Evolutionary conservation across 2,797 vertebrate genomes (phyloP), one percentile per base, ranked within the genome.

Genomic region (Sparidentex hasta): DNA sequence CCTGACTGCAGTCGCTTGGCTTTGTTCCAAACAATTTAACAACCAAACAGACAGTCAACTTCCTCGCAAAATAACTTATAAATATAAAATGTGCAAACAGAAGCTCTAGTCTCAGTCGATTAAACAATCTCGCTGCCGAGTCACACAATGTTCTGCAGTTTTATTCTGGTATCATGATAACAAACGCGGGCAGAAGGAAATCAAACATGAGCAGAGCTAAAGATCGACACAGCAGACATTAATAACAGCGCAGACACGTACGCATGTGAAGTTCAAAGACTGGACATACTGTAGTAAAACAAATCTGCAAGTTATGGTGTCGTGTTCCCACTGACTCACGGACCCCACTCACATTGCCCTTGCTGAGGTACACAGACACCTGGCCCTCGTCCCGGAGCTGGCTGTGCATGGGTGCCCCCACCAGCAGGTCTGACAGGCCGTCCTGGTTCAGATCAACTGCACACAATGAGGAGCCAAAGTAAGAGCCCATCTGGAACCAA

Each of bases 401-500:
- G 87, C 97, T 98, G 95, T 97, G 97, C 97, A 99, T 98, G 91
- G 98, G 98, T 75, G 98, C 98, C 87, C 98, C 98, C 85, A 99
- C 98, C 90, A 99, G 95, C 94, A 99, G 95, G 94, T 99, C 98
- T 43, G 98, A 98, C 91, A 99, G 94, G 87, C 98, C 97, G 4
- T 99, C 98, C 62, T 93, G 94, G 84, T 99, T 99, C 95, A 99
- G 95, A 95, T 99, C 98, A 96, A 99, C 98, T 96, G 98, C 97
- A 94, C 98, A 99, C 94, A 99, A 96, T 96, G 98, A 98, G 95
- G 98, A 99, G 96, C 98, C 98, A 97, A 99, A 99, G 97, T 99
- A 99, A 96, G 98, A 99, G 96, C 98, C 98, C 98, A 99, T 98
- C 98, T 99, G 97, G 90, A 98, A 99, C 95, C 96, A 96, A 98